Base-by-base conservation (phyloP, 2,797 vertebrate genomes). In the Hippoglossus hippoglossus region DNA sequence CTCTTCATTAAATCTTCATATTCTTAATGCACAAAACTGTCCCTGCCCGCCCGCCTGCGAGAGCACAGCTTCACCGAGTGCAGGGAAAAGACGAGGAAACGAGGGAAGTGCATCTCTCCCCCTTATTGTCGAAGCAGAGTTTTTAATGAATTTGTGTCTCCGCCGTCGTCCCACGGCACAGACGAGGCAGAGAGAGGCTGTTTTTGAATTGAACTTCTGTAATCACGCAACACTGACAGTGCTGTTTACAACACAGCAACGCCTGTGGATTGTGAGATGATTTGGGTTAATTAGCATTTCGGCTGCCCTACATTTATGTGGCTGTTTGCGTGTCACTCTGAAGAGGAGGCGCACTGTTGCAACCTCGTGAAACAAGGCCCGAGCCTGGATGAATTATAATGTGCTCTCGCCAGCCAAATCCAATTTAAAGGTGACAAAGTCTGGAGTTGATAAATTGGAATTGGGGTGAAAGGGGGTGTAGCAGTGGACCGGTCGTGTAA, bases 341-440 rank as follows among this genome's bases (percentile, higher is more conserved):
- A 72, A 78, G 72, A 65, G 79, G 74, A 81, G 86, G 71, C 39
- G 25, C 77, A 78, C 66, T 88, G 88, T 83, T 87, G 90, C 87
- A 91, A 86, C 81, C 81, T 81, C 24, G 55, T 91, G 86, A 90
- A 91, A 90, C 85, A 89, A 67, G 74, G 58, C 60, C 54, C 11
- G 24, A 34, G 76, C 82, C 73, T 59, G 74, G 71, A 80, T 83
- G 75, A 88, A 87, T 89, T 81, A 87, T 77, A 79, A 84, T 77
- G 80, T 81, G 77, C 79, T 84, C 80, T 83, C 84, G 75, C 63
- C 69, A 77, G 82, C 82, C 78, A 87, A 89, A 91, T 87, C 84
- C 84, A 91, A 90, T 90, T 90, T 90, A 86, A 89, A 87, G 83
- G 85, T 89, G 87, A 81, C 87, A 87, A 87, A 84, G 87, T 91